phyloP scores from a whole-genome alignment of 2,113 vertebrate genomes.

The Condylura cristata region DNA sequence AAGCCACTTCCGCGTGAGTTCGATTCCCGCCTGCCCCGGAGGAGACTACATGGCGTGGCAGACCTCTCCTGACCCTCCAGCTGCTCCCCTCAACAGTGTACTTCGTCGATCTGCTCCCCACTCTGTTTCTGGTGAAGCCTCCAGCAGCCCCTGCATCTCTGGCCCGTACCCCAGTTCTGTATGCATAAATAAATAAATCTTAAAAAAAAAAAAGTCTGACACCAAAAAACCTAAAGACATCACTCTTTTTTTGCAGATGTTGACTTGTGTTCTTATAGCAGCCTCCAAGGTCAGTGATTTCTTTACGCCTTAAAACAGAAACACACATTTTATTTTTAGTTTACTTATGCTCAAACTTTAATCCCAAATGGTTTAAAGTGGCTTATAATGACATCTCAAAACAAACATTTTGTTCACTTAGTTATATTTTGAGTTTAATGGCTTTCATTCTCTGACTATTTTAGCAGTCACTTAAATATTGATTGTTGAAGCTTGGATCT shows the following conservation, averaged over 20 bases:
- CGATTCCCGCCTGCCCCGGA: too few species aligned
- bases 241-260: slow-evolving; percentile 35
- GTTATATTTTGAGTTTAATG: not conserved
- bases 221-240: slow-evolving; percentile 35
- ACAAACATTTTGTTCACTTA: slow-evolving; percentile 23
- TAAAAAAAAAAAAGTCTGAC: not conserved
- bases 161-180: too few species aligned
- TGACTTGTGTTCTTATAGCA: slow-evolving; percentile 42
- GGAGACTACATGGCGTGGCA: too few species aligned
- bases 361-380: not conserved
- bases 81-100: too few species aligned
- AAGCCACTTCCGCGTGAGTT: too few species aligned
- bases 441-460: slow-evolving; percentile 8
- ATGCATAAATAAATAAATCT: too few species aligned
- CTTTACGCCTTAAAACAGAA: slow-evolving; percentile 20
- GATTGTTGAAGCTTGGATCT: not conserved
- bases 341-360: slow-evolving; percentile 26
- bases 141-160: too few species aligned
- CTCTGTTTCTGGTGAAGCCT: too few species aligned
- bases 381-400: slow-evolving; percentile 33
- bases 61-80: too few species aligned
- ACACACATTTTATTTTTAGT: slow-evolving; percentile 7
- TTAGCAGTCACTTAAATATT: not conserved
- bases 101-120: too few species aligned
- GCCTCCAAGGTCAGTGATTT: slow-evolving; percentile 1